phyloP scores from a whole-genome alignment of 1,140 invertebrate species.

The Zaprionus gabonicus region DNA sequence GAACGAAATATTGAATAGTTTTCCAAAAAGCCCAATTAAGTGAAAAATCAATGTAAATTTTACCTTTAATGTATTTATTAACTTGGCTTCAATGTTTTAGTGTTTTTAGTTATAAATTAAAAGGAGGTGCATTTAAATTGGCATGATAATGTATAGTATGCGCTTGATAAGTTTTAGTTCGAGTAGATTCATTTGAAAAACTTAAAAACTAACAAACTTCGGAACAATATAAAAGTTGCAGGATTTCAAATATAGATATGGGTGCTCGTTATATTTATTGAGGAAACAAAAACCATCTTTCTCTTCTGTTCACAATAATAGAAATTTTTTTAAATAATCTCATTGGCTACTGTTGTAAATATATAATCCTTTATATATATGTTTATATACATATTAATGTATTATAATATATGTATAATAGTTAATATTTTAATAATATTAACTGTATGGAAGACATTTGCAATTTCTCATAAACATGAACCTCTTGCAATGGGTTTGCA shows the following conservation, averaged over 20 bases:
- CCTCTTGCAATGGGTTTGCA: conserved; percentile 51
- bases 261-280: conserved; percentile 11
- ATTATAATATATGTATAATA: conserved; percentile 48
- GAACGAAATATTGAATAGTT: no score
- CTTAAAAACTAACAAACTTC: conserved; percentile 31
- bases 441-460: conserved; percentile 83
- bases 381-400: conserved; percentile 50
- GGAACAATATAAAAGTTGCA: conserved; percentile 22
- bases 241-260: conserved; percentile 43
- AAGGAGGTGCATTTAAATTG: conserved; percentile 30
- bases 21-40: neutral
- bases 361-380: conserved; percentile 35
- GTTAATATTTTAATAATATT: conserved; percentile 65
- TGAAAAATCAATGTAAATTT: neutral
- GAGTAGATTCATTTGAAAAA: conserved; percentile 21
- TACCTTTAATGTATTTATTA: conserved; percentile 29
- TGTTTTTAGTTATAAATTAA: conserved; percentile 28
- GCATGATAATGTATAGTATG: conserved; percentile 29
- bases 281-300: neutral
- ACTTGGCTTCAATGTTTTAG: conserved; percentile 26
- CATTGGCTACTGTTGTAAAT: conserved; percentile 48
- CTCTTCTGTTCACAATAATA: conserved; percentile 9
- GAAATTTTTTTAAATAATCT: conserved; percentile 21
- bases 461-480: conserved; percentile 75
- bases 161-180: conserved; percentile 18